These are phyloP conservation scores for Drosophila kepulauana DNA, from an alignment of 1,140 invertebrate genomes.

Conservation along the genomic window DNA sequence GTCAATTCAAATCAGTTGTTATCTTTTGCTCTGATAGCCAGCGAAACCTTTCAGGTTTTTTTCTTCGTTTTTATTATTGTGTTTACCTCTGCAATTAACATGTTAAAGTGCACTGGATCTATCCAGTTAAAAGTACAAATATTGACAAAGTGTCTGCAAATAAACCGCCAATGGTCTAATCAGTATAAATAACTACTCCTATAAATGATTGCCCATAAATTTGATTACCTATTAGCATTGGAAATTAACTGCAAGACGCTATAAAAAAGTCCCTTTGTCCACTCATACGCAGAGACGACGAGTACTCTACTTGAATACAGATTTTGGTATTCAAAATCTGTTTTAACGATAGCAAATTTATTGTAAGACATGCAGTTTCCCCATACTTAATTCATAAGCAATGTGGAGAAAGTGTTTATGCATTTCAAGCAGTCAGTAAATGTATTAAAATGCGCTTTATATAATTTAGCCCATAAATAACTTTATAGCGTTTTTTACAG, in stretches of 20 bases:
- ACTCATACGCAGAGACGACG: too few relatives aligned
- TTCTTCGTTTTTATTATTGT: background rate
- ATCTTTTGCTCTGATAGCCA: conserved; percentile 35
- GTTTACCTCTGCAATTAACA: conserved; percentile 54
- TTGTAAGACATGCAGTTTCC: too few relatives aligned
- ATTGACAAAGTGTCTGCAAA: conserved; percentile 36
- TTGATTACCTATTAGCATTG: conserved; percentile 52
- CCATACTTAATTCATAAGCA: too few relatives aligned
- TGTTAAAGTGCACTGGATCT: conserved; percentile 77
- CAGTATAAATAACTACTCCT: conserved; percentile 18
- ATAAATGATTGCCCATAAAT: conserved; percentile 31
- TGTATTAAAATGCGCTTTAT: too few relatives aligned
- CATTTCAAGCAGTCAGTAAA: too few relatives aligned
- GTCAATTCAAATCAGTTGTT: conserved; percentile 43
- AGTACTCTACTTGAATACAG: too few relatives aligned
- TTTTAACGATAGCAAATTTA: too few relatives aligned
- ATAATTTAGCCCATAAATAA: too few relatives aligned
- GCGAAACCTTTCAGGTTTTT: background rate
- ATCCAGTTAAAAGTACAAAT: conserved; percentile 74
- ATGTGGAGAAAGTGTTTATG: too few relatives aligned
- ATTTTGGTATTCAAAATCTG: too few relatives aligned
- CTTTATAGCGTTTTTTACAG: too few relatives aligned
- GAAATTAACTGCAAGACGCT: conserved; percentile 31
- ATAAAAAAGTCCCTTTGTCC: background rate
- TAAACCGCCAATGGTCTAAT: conserved; percentile 28